Evolutionary conservation across 1,140 invertebrate genomes (phyloP), one percentile per base, ranked within the genome.

Genomic region (Heterodera carotae): DNA sequence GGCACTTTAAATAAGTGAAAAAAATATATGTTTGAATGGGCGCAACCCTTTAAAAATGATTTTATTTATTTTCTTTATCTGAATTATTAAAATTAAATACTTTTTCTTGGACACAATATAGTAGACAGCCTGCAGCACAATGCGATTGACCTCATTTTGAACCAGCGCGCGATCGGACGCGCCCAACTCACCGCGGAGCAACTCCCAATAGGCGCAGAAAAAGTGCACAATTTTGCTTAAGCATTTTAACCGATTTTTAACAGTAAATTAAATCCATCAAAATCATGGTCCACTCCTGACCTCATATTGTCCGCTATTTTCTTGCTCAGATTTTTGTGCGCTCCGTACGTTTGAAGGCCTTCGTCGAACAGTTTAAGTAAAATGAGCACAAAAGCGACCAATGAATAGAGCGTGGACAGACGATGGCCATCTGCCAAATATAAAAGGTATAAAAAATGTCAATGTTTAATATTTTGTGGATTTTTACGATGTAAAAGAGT

Each of bases 101-200:
- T 39, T 81, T 56, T 80, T 79, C 34, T 83, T 83, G 22, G 82
- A 78, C 8, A 71, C 74, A 29, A 84, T 72, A 56, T 83, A 81
- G 43, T 73, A 78, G 10, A 83, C 66, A n/a, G 82, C 74, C 71
- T 81, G 79, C 4, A 82, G 68, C 1, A 82, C 59, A 27, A 82
- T 59, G 12, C 81, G 33, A 48, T 82, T 83, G 18, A 82, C 68
- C 74, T 82, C 81, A 36, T 83, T 83, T 62, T 82, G 81, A 27
- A 82, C 62, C 53, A 70, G 22, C 36, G 48, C 27, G n/a, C 36
- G 29, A 31, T 77, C 78, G 0, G 74, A 5, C 1, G 60, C 34
- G 10, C 33, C 6, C 31, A 77, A 59, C 10, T 83, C 81, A 39
- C 29, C 33, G 27, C 69, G 67, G 64, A 69, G 31, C 18, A 81